A percentile compares a stretch with the other conserved stretches of the same genome.
Conservation (phyloP, 1,140 invertebrate genomes). For the Sitobion miscanthi region DNA sequence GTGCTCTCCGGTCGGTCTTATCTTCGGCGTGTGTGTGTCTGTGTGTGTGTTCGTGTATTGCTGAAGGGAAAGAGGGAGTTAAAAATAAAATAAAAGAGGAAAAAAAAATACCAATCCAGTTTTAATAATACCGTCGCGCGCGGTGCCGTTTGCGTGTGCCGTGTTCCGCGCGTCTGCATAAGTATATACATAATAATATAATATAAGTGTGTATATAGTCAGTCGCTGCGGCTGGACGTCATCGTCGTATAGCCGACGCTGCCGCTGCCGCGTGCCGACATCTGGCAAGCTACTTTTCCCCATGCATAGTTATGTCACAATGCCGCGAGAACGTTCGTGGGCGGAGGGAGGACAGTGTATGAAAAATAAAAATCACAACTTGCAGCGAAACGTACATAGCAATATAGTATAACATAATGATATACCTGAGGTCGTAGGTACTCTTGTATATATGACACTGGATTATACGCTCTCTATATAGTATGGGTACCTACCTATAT, state of each 20-base stretch:
- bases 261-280: background rate
- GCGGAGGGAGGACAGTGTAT: background rate
- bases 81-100: conserved; percentile 6
- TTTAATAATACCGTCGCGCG: conserved; percentile 45
- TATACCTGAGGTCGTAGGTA: background rate
- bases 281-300: conserved; percentile 37
- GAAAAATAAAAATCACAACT: background rate
- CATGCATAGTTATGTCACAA: conserved; percentile 8
- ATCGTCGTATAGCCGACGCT: background rate
- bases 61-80: conserved; percentile 7
- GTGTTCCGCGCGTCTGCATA: background rate
- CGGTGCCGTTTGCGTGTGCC: background rate
- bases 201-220: background rate
- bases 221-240: background rate
- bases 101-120: conserved; percentile 50
- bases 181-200: background rate
- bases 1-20: background rate
- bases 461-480: no score
- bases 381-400: background rate
- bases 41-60: background rate
- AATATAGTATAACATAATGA: background rate
- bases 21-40: background rate
- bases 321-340: background rate
- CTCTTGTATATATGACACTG: background rate
- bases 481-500: no score